Evolutionary conservation across 2,113 vertebrate genomes (phyloP), one percentile per base, ranked within the genome.

Genomic region (Atractosteus spatula): DNA sequence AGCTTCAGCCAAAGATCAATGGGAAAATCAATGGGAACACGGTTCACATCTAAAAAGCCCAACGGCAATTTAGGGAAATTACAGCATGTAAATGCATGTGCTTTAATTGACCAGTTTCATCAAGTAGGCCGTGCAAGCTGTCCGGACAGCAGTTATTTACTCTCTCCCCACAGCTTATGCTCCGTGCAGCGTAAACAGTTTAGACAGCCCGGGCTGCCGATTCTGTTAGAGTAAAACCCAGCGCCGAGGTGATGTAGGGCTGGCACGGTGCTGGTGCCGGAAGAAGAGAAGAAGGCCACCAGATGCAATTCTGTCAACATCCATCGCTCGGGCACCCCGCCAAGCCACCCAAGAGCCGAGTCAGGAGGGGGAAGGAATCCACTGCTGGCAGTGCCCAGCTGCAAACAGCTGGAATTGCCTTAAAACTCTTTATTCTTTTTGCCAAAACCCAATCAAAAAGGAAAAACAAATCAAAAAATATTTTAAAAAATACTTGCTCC

Each of bases 11-110:
- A 93, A 78, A 92, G 93, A 94, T 94, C 92, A 89, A 94, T 94
- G 90, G 87, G 84, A 90, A 92, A 94, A 94, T 94, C 93, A 93
- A 94, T 94, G 91, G 92, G 91, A 93, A 93, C 92, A 93, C 88
- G 92, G 89, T 89, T 93, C 89, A 91, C 91, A 90, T 92, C 90
- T 92, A 93, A 93, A 92, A 92, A 92, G 90, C 91, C 94, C 91
- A 88, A 91, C 92, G 92, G 92, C 92, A 94, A 94, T 94, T 94
- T 94, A 93, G 92, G 93, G 91, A 94, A 94, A 94, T 94, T 94
- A 94, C 92, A 92, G 89, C 92, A 94, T 94, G 93, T 94, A 94
- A 94, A 94, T 93, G 93, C 91, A 90, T 93, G 89, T 92, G 91
- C 89, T 92, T 94, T 94, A 94, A 94, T 94, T 94, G 93, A 94